Conservation (phyloP, 2,797 vertebrate genomes). For the Sciaenops ocellatus region DNA sequence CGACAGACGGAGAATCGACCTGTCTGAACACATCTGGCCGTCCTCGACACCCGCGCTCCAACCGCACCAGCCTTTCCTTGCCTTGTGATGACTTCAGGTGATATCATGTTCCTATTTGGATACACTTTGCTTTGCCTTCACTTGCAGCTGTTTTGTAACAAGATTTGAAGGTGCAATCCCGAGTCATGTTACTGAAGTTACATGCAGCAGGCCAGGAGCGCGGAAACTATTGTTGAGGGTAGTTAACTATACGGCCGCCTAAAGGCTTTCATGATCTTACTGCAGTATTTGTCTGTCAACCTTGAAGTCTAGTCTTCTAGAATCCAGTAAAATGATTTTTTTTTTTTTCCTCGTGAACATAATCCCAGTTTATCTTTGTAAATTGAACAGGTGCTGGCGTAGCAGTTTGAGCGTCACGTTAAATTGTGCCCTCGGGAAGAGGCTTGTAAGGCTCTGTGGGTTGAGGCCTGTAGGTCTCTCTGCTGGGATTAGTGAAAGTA, state of each 20-base stretch:
- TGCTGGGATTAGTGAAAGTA: slow-evolving; percentile 35
- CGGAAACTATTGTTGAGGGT: background rate
- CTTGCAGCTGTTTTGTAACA: slow-evolving; percentile 72
- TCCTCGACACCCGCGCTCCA: slow-evolving; percentile 63
- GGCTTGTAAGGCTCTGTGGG: slow-evolving; percentile 16
- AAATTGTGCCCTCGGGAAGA: slow-evolving; percentile 31
- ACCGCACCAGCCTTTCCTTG: slow-evolving; percentile 41
- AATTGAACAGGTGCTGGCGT: slow-evolving; percentile 57
- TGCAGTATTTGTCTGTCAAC: slow-evolving; percentile 28
- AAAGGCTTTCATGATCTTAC: slow-evolving; percentile 10
- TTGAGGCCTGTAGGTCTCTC: slow-evolving; percentile 30
- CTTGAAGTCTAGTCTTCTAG: slow-evolving; percentile 5
- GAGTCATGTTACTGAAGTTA: slow-evolving; percentile 38
- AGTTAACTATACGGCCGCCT: slow-evolving; percentile 1
- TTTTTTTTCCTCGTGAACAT: slow-evolving; percentile 10
- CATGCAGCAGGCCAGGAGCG: slow-evolving; percentile 8
- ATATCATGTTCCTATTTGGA: slow-evolving; percentile 70
- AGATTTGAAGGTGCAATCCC: slow-evolving; percentile 50
- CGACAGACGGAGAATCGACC: slow-evolving; percentile 64
- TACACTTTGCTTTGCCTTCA: slow-evolving; percentile 66
- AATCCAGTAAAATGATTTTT: slow-evolving; percentile 12
- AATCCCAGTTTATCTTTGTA: slow-evolving; percentile 63
- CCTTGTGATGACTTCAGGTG: slow-evolving; percentile 66
- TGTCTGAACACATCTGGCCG: slow-evolving; percentile 78
- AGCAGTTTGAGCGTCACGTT: slow-evolving; percentile 10